These are phyloP conservation scores for Drusus annulatus DNA, from an alignment of 1,140 invertebrate species.

Conservation along the genomic window DNA sequence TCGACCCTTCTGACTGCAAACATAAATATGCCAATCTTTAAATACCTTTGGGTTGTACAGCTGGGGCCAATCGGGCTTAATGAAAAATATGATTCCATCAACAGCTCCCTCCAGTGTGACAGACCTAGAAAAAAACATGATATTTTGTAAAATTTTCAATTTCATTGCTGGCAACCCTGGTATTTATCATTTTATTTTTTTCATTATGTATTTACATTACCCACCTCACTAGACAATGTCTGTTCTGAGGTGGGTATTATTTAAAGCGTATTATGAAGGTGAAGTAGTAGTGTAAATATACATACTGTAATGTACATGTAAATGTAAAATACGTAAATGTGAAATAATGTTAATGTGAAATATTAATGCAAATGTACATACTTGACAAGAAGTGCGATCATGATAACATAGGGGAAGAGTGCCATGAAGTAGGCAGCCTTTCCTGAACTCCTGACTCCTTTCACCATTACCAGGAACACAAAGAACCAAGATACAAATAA, in stretches of 20 bases:
- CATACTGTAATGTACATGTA: no score
- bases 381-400: slow-evolving; percentile 81
- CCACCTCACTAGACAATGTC: no score
- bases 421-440: slow-evolving; percentile 89
- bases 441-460: slow-evolving; percentile 85
- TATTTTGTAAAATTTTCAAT: background rate
- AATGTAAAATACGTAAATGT: no score
- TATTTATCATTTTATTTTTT: no score
- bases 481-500: slow-evolving; percentile 84
- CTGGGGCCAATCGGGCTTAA: slow-evolving; percentile 80
- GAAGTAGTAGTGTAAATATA: background rate
- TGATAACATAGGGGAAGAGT: slow-evolving; percentile 89
- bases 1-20: no score
- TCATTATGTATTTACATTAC: no score
- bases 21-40: no score
- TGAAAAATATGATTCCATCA: slow-evolving; percentile 84
- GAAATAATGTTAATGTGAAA: no score
- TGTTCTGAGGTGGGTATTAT: no score
- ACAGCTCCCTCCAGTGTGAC: slow-evolving; percentile 83
- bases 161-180: no score
- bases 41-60: slow-evolving; percentile 76
- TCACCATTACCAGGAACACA: slow-evolving; percentile 83
- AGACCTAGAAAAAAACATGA: slow-evolving; percentile 65
- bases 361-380: slow-evolving; percentile 45
- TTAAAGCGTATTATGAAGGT: no score